A percentile compares a stretch with the other conserved stretches of the same genome.
Conservation (phyloP, 2,888 invertebrate species). For the Apamea epomidion region DNA sequence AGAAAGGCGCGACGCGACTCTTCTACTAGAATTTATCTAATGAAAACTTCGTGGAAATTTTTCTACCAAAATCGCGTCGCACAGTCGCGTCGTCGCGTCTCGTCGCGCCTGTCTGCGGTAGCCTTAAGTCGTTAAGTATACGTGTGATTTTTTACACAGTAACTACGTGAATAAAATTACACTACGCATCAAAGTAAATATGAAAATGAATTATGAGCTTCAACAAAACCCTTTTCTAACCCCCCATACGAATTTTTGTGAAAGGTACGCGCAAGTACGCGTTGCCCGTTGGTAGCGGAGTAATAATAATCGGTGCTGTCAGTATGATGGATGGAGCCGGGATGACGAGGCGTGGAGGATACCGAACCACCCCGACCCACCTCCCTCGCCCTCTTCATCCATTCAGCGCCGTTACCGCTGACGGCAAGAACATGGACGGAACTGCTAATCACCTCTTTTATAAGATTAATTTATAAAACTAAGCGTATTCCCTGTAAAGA, state of each 20-base stretch:
- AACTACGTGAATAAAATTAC: conserved; percentile 43
- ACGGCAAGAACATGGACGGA: conserved; percentile 60
- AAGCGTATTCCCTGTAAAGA: conserved; percentile 30
- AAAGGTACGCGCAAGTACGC: conserved; percentile 77
- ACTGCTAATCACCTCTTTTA: conserved; percentile 69
- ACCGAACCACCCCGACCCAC: conserved; percentile 68
- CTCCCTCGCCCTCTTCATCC: conserved; percentile 64
- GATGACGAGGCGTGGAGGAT: conserved; percentile 82
- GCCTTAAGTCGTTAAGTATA: conserved; percentile 2
- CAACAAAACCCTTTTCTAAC: conserved; percentile 72
- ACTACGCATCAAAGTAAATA: conserved; percentile 50
- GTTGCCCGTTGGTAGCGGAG: conserved; percentile 73
- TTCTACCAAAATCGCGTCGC: background rate
- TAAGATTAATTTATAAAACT: conserved; percentile 52
- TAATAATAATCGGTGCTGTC: conserved; percentile 86
- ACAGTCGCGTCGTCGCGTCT: background rate
- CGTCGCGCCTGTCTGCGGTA: background rate
- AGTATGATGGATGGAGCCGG: conserved; percentile 83
- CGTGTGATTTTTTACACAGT: conserved; percentile 24
- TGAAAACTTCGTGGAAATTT: background rate
- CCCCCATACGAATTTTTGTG: conserved; percentile 74
- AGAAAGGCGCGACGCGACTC: background rate
- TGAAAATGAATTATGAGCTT: conserved; percentile 69
- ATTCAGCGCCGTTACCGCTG: conserved; percentile 68
- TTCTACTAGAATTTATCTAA: background rate